These are phyloP conservation scores for Zeugodacus cucurbitae DNA, from an alignment of 1,140 invertebrate genomes.

Conservation along the genomic window DNA sequence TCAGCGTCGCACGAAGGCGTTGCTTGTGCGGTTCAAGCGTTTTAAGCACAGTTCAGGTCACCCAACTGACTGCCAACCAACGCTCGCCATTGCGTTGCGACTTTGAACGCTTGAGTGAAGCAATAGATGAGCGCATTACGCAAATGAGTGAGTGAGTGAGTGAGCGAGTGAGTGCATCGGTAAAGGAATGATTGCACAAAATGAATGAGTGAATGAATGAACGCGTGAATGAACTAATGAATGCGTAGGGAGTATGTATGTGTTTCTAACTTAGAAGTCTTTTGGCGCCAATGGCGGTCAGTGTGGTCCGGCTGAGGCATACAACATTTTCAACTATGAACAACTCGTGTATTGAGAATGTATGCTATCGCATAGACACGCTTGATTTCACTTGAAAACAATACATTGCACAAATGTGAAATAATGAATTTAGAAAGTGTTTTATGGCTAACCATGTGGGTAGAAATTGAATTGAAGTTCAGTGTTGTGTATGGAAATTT, in stretches of 20 bases:
- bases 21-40: neutral
- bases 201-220: conserved; percentile 3
- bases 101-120: conserved; percentile 2
- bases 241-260: neutral
- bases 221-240: neutral
- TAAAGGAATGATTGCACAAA: neutral
- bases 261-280: neutral
- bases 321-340: neutral
- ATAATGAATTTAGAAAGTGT: neutral
- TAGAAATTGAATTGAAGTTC: too few species aligned
- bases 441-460: too few species aligned
- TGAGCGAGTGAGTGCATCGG: neutral
- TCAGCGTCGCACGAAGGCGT: neutral
- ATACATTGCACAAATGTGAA: neutral
- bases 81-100: neutral
- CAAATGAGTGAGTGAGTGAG: neutral
- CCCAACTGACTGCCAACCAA: neutral
- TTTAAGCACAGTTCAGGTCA: neutral
- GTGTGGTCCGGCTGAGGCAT: neutral
- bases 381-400: neutral
- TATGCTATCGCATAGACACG: neutral
- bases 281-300: neutral
- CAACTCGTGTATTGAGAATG: neutral
- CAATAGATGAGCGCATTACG: neutral
- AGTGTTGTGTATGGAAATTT: too few species aligned